These are phyloP conservation scores for Lutjanus erythropterus DNA, from an alignment of 2,113 vertebrate species.

Conservation along the genomic window DNA sequence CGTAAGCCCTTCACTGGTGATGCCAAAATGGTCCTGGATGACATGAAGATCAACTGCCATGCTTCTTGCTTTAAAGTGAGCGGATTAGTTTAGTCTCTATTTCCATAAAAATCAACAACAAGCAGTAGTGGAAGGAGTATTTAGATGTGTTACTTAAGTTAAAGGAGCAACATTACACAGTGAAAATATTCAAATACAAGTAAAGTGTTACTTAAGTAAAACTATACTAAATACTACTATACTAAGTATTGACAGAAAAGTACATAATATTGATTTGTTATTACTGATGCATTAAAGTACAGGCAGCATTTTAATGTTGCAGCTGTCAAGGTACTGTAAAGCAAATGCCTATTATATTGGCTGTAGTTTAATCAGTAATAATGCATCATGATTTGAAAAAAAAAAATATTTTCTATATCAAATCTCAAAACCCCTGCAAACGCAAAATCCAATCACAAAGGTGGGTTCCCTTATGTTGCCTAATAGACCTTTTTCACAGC, in stretches of 20 bases:
- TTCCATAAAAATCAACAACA: not conserved
- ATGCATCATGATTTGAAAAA: not conserved
- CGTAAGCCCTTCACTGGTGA: conserved; percentile 89
- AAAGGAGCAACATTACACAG: not conserved
- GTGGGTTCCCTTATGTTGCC: not conserved
- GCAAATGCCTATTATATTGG: not conserved
- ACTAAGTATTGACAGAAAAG: not conserved
- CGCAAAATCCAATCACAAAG: not conserved
- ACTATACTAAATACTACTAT: too few species aligned
- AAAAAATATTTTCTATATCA: not conserved
- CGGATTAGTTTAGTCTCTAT: not conserved
- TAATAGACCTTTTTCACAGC: too few species aligned
- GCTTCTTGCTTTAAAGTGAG: conserved; percentile 95
- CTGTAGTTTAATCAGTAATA: not conserved
- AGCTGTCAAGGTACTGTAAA: not conserved
- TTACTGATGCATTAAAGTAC: not conserved
- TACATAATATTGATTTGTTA: not conserved
- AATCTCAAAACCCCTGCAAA: not conserved
- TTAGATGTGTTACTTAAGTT: not conserved
- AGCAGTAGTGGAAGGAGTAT: not conserved
- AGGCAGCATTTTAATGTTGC: not conserved
- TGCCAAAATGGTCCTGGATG: conserved; percentile 95
- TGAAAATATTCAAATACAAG: not conserved
- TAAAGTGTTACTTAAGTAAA: not conserved
- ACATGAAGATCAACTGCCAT: conserved; percentile 94